These are phyloP conservation scores for Melospiza georgiana DNA, from an alignment of 2,113 vertebrate species.

Conservation along the genomic window DNA sequence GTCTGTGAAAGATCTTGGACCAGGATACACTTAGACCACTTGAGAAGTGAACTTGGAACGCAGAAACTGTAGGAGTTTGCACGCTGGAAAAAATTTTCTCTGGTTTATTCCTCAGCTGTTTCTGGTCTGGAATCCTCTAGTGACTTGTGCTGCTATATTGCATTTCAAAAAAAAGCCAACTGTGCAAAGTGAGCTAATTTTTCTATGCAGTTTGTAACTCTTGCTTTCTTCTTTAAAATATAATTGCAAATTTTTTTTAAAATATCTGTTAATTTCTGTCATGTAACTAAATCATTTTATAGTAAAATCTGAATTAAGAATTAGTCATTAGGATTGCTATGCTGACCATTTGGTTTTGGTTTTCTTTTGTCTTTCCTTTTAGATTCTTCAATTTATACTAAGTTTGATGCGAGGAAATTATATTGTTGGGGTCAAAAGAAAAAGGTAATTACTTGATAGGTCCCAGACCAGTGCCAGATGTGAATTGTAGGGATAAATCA, in stretches of 20 bases:
- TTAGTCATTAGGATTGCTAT: not conserved
- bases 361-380: conserved; percentile 26
- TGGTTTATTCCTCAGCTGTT: conserved; percentile 31
- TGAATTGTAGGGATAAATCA: not conserved
- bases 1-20: not conserved
- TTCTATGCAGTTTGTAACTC: not conserved
- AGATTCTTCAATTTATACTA: conserved; percentile 75
- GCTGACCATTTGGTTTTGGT: not conserved
- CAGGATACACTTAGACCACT: not conserved
- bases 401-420: conserved; percentile 68
- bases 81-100: not conserved
- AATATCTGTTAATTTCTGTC: not conserved
- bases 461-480: not conserved
- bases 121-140: conserved; percentile 35
- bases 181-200: not conserved
- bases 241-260: not conserved
- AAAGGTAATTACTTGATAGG: conserved; percentile 66
- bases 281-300: not conserved
- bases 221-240: not conserved
- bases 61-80: not conserved
- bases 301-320: not conserved
- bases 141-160: not conserved
- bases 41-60: not conserved
- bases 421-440: conserved; percentile 61
- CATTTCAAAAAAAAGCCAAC: not conserved